These are phyloP conservation scores for Drosophila asahinai DNA, from an alignment of 1,140 invertebrate species.

Conservation along the genomic window DNA sequence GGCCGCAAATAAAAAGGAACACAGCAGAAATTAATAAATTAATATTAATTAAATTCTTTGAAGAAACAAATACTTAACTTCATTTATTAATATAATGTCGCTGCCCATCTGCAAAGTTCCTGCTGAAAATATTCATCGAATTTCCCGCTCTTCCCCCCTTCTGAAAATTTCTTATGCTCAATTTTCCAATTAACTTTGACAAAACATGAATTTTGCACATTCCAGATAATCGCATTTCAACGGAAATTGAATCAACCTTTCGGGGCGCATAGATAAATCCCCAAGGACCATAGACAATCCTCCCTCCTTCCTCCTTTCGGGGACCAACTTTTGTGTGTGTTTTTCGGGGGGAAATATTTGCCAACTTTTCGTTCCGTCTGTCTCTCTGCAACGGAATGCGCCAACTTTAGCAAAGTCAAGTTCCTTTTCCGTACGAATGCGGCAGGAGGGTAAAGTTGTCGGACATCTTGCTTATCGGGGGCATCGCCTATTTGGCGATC, in stretches of 20 bases:
- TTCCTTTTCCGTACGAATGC: slow-evolving; percentile 4
- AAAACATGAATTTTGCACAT: slow-evolving; percentile 51
- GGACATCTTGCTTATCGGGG: slow-evolving; percentile 51
- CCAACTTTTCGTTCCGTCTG: slow-evolving; percentile 57
- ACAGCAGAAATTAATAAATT: background rate
- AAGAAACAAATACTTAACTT: background rate
- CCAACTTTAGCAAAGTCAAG: slow-evolving; percentile 45
- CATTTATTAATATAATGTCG: background rate
- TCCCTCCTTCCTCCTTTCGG: slow-evolving; percentile 10
- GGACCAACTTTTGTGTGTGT: slow-evolving; percentile 47
- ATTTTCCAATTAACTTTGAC: slow-evolving; percentile 50
- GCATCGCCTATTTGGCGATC: slow-evolving; percentile 23
- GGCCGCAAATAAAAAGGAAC: background rate
- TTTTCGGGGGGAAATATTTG: slow-evolving; percentile 54
- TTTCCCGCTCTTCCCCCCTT: background rate
- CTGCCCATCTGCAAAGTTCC: slow-evolving; percentile 2
- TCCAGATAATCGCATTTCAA: slow-evolving; percentile 43
- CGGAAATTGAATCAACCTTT: slow-evolving; percentile 49
- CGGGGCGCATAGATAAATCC: slow-evolving; percentile 32
- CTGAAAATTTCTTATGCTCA: slow-evolving; percentile 23
- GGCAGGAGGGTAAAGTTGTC: slow-evolving; percentile 16
- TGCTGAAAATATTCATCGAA: slow-evolving; percentile 1
- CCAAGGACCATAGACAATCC: slow-evolving; percentile 31
- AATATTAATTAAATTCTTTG: background rate
- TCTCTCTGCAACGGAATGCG: slow-evolving; percentile 49